Base-by-base conservation (phyloP, 2,113 vertebrate species). In the Puffinus mauretanicus region DNA sequence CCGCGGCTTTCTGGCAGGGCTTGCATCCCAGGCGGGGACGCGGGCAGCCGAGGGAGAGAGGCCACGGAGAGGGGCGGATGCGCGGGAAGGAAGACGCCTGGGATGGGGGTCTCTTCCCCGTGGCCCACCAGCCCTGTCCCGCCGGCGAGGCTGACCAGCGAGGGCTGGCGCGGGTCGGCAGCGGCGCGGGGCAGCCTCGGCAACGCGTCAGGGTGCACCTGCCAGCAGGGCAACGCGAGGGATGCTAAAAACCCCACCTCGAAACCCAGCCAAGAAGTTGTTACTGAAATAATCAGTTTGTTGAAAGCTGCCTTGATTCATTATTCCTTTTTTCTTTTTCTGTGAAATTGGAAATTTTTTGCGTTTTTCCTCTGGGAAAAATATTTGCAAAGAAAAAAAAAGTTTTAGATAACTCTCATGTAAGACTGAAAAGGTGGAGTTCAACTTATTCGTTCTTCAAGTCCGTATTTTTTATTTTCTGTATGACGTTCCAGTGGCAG, bases 81-180 rank as follows among this genome's bases (percentile, higher is more conserved):
- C 2, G 2, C 2, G 25, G 19, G 52, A 76, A 61, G 17, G 77
- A 60, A 55, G 21, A 19, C 1, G 4, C 13, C 40, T 25, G 75
- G 30, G 42, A 52, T 29, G 0, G 1, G 40, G 26, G 12, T 69
- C 6, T 67, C 34, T 90, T 36, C n/a, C 14, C 21, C 7, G 8
- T 0, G 1, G 10, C 16, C 52, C 13, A 5, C n/a, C 55, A 32
- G 34, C 38, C 25, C 21, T 13, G 16, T 34, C 27, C 32, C 3
- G 2, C 20, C 1, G 3, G 11, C 30, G 1, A 10, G 32, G n/a
- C 36, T 32, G 17, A 57, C 5, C 9, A 49, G n/a, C 2, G 7
- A 22, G 25, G 11, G 24, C 40, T 36, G 38, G n/a, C 0, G 0
- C 0, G 1, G 9, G 8, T 4, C 8, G 4, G 26, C 42, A 11